Evolutionary conservation across 2,888 invertebrate genomes (phyloP), one percentile per base, ranked within the genome.

Genomic region (Silvanus unidentatus): DNA sequence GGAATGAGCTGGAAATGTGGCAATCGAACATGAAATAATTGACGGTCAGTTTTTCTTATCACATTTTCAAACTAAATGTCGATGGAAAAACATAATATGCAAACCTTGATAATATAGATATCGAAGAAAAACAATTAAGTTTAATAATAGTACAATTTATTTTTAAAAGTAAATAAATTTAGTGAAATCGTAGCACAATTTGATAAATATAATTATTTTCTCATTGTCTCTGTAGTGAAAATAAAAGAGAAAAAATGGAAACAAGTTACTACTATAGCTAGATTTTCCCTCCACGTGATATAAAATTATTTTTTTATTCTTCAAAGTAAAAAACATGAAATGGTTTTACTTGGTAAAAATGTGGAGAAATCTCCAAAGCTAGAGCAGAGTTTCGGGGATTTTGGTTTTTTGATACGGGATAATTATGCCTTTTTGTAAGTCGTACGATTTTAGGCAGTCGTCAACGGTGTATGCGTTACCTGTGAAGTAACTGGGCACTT

Each of bases 401-500:
- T 54, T n/a, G n/a, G n/a, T n/a, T n/a, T n/a, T 59, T 57, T 53
- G 55, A 63, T 65, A 64, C 64, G 60, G 62, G 60, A 64, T 59
- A 58, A 54, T 62, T 63, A 62, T 65, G 62, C 63, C 65, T 63
- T 64, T 58, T 55, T 55, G 50, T 54, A 54, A 59, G 50, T 43
- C 47, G 58, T 9, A 16, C 37, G 37, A 55, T 62, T 58, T 57
- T 55, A 59, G 56, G 58, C 57, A 58, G 57, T 57, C 57, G 63
- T 65, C 65, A 64, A 66, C 63, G 68, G 66, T 68, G 63, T 65
- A 60, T 62, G 62, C 57, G 65, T 67, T 68, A 68, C 66, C 66
- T 66, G 64, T 60, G 55, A 59, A 60, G 62, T 58, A 50, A 57
- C 54, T 55, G 56, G n/a, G 58, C 57, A 50, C 45, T 40, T 53